Evolutionary conservation across 2,113 vertebrate genomes (phyloP), one percentile per base, ranked within the genome.

Genomic region (Marmota flaviventris): DNA sequence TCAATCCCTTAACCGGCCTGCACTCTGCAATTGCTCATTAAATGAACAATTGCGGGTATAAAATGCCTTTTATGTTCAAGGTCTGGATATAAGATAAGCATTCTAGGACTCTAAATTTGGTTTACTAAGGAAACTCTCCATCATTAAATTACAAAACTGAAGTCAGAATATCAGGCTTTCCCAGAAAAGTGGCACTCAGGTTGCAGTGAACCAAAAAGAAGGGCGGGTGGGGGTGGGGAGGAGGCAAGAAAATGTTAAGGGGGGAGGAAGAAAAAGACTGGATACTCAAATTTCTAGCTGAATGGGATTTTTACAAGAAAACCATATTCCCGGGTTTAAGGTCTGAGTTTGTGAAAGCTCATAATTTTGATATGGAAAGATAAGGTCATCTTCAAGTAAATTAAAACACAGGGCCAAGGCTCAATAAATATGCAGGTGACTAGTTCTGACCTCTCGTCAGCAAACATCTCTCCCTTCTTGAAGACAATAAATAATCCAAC

Each of bases 21-120:
- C 99, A 98, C 99, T 99, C 98, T 97, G 98, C 99, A 99, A 99
- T 99, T 99, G 98, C 99, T 99, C 99, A 99, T 99, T 99, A 99
- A 99, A 99, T 99, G 99, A 99, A 99, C 99, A 99, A 99, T 99
- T 99, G 99, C 98, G 98, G 98, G 99, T 98, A 99, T 99, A 99
- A 99, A 99, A 99, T 99, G 99, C 99, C 98, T 99, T 99, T 99
- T 99, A 99, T 99, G 99, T 99, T 99, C 98, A 98, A 98, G 98
- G 98, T 99, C 99, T 99, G 98, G 99, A 99, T 99, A 99, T 99
- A 99, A 99, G 99, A 99, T 98, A 98, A 98, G 98, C 99, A 99
- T 99, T 99, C 99, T 98, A 99, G 99, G 99, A 99, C 99, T 99
- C 99, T 99, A 99, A 99, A 99, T 99, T 99, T 99, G 99, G 98